phyloP scores from a whole-genome alignment of 2,888 invertebrate species.

The Liodrosophila aerea region DNA sequence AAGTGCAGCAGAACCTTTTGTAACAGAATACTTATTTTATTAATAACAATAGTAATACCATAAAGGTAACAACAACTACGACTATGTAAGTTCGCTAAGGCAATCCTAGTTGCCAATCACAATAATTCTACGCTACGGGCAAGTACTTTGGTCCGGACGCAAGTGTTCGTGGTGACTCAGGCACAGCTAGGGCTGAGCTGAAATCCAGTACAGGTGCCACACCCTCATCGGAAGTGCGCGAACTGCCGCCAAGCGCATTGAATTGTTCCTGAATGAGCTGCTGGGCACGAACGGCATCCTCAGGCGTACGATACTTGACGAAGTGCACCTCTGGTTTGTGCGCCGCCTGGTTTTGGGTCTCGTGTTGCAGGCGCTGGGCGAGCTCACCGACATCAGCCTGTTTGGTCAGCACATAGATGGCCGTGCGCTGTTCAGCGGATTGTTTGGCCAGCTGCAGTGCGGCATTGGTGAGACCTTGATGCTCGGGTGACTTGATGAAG shows the following conservation, averaged over 20 bases:
- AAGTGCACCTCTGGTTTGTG: slow-evolving; percentile 79
- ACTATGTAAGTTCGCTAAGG: slow-evolving; percentile 23
- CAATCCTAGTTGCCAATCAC: slow-evolving; percentile 7
- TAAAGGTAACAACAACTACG: slow-evolving; percentile 22
- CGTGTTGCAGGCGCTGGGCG: slow-evolving; percentile 64
- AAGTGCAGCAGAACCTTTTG: slow-evolving; percentile 7
- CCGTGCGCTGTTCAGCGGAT: slow-evolving; percentile 74
- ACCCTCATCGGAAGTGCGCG: slow-evolving; percentile 73
- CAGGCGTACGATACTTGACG: slow-evolving; percentile 77
- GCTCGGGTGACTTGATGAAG: slow-evolving; percentile 79
- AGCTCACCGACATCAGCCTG: slow-evolving; percentile 69
- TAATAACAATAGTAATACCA: slow-evolving; percentile 13
- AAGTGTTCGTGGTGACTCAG: slow-evolving; percentile 4
- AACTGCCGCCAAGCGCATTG: slow-evolving; percentile 69
- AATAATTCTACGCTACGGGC: slow-evolving; percentile 46
- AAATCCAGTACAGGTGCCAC: slow-evolving; percentile 75
- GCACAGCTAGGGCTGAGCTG: slow-evolving; percentile 33
- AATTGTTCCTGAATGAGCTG: slow-evolving; percentile 77
- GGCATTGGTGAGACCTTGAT: slow-evolving; percentile 68
- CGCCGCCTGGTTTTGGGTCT: slow-evolving; percentile 46
- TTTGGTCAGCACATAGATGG: slow-evolving; percentile 78
- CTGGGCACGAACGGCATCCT: slow-evolving; percentile 77
- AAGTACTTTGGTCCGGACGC: slow-evolving; percentile 43
- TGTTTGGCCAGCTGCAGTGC: slow-evolving; percentile 74
- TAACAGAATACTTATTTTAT: slow-evolving; percentile 40